Evolutionary conservation across 2,888 invertebrate species (phyloP).

Genomic region (Serrognathus titanus): DNA sequence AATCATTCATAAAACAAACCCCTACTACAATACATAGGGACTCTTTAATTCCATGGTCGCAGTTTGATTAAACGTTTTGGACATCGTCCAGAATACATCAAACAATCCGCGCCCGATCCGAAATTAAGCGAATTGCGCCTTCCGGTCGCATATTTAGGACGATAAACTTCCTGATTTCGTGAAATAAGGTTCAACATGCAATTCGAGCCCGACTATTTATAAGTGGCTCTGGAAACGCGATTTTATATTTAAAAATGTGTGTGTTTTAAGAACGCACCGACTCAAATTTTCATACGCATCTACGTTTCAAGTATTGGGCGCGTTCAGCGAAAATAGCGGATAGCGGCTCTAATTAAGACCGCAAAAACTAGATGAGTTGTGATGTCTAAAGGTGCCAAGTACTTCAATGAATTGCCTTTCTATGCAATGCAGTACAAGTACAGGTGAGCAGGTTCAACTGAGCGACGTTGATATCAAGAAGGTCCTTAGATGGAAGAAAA

Average conservation of each 20-base stretch:
- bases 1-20: no score
- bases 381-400: no score
- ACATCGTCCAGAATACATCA: conserved; percentile 17
- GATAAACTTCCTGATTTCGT: conserved; percentile 6
- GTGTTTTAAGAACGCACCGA: background rate
- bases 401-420: no score
- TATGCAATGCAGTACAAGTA: no score
- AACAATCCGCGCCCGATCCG: conserved; percentile 15
- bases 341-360: no score
- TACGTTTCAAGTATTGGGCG: no score
- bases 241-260: background rate
- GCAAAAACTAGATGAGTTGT: no score
- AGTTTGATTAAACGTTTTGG: conserved; percentile 24
- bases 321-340: no score
- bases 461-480: no score
- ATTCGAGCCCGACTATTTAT: background rate
- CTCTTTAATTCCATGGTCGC: background rate
- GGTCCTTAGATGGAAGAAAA: no score
- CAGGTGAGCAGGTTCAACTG: no score
- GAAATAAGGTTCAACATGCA: background rate
- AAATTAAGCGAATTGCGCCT: conserved; percentile 21
- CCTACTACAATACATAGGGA: no score
- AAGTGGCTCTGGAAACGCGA: background rate
- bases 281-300: background rate
- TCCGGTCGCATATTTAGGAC: conserved; percentile 13